Evolutionary conservation across 2,888 invertebrate genomes (phyloP), one percentile per base, ranked within the genome.

Genomic region (Rhodophaea formosa): DNA sequence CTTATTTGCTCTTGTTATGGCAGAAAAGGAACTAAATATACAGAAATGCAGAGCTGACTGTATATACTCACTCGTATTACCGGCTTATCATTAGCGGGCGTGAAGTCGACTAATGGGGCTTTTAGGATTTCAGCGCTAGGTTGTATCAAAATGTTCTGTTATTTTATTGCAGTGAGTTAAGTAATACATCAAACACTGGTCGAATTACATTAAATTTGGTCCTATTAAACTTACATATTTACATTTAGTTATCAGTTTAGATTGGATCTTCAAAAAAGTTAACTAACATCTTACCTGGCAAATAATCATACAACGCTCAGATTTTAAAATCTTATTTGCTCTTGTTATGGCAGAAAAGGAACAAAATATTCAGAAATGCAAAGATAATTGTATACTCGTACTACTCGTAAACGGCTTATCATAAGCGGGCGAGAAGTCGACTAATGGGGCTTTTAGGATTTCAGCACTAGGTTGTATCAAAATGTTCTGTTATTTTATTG

Each of bases 381-480:
- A 12, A 12, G 5, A 5, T 39, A 12, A n/a, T n/a, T n/a, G n/a
- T n/a, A 39, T 39, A 39, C 39, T 39, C 39, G n/a, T n/a, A n/a
- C n/a, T n/a, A n/a, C 39, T 23, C 10, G 45, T 45, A 45, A 17
- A 29, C 46, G 23, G 46, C 23, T 51, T 51, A 51, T 51, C 49
- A 35, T 51, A 32, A 32, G 35, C 32, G 8, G 10, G 49, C 39
- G 12, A 12, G 39, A 39, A 12, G 15, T 14, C 49, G 30, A 1
- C 49, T 51, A 51, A 51, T 51, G 32, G 29, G 8, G 32, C 32
- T 51, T 51, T 51, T 15, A 51, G 32, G 8, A 51, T 32, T 15
- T 51, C 6, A n/a, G 15, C 49, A 51, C 16, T 35, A 51, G 29
- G 23, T 46, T 29, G 46, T 29, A 46, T 46, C 23, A 12, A 29